A percentile compares a stretch with the other conserved stretches of the same genome.
phyloP scores from a whole-genome alignment of 2,888 invertebrate species.

The Sicus ferrugineus region DNA sequence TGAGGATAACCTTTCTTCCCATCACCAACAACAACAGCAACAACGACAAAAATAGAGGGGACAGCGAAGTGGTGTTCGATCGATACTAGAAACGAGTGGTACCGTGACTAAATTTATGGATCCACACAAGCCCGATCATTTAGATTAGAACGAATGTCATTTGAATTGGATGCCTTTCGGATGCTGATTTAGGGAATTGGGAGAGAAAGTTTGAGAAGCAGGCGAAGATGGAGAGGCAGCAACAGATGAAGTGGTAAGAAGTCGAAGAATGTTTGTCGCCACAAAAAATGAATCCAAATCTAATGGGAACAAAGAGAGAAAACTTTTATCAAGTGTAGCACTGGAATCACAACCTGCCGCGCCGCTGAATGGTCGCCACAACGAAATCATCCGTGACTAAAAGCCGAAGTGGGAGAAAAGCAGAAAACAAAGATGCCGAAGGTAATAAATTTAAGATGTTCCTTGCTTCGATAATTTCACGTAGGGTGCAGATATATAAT shows the following conservation, averaged over 20 bases:
- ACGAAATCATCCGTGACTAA: constrained; percentile 3
- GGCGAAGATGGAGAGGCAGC: not conserved
- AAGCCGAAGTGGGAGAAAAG: not conserved
- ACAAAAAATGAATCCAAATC: not conserved
- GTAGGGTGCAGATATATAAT: not conserved
- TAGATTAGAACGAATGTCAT: constrained; percentile 7
- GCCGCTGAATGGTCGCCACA: not conserved
- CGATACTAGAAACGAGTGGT: constrained; percentile 9
- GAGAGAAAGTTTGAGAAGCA: not conserved
- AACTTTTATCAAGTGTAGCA: not conserved
- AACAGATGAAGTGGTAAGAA: not conserved
- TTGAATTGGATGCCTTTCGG: constrained; percentile 8
- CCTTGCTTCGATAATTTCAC: constrained; percentile 21
- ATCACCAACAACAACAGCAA: constrained; percentile 9
- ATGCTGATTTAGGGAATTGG: not conserved
- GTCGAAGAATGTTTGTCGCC: not conserved
- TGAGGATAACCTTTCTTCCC: not conserved
- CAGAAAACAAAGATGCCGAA: constrained; percentile 19
- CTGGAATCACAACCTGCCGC: not conserved
- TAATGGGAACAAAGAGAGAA: constrained; percentile 5
- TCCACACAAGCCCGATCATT: constrained; percentile 13
- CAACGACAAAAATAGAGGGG: not conserved
- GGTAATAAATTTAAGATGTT: constrained; percentile 34
- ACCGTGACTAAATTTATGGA: constrained; percentile 35
- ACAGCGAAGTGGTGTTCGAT: not conserved